Conservation (phyloP, 2,888 invertebrate species). For the Platycnemis pennipes region DNA sequence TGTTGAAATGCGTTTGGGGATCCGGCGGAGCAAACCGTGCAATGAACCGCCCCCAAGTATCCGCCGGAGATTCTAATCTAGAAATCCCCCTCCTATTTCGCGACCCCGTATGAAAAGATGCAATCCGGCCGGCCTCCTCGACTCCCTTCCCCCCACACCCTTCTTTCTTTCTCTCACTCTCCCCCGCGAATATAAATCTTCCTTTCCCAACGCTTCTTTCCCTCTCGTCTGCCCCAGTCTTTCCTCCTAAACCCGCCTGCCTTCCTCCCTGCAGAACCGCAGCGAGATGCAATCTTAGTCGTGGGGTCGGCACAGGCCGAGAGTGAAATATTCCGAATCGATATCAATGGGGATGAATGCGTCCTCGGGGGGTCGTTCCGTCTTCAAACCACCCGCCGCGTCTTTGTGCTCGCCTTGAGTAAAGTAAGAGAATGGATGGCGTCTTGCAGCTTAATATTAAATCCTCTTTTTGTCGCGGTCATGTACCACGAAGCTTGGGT, state of each 20-base stretch:
- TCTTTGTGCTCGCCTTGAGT: too few species aligned
- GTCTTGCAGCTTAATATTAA: too few species aligned
- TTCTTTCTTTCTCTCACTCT: neutral
- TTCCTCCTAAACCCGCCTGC: neutral
- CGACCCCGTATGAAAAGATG: neutral
- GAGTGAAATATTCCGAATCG: neutral
- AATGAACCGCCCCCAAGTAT: neutral
- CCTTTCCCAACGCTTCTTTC: neutral
- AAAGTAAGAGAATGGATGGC: too few species aligned
- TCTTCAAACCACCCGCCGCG: neutral
- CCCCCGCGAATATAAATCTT: neutral
- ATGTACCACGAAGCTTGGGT: too few species aligned
- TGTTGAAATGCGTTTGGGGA: neutral
- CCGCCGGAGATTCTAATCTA: neutral
- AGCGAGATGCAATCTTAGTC: neutral
- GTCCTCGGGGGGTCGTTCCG: neutral
- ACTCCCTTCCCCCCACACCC: neutral
- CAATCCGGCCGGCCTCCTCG: neutral
- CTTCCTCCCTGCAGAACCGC: neutral
- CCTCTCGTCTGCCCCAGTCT: neutral
- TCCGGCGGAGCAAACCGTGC: neutral
- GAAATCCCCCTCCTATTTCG: neutral
- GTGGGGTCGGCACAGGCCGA: neutral
- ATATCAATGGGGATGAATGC: neutral
- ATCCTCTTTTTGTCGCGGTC: too few species aligned